Evolutionary conservation across 2,888 invertebrate species (phyloP), one percentile per base, ranked within the genome.

Genomic region (Eupithecia insigniata): DNA sequence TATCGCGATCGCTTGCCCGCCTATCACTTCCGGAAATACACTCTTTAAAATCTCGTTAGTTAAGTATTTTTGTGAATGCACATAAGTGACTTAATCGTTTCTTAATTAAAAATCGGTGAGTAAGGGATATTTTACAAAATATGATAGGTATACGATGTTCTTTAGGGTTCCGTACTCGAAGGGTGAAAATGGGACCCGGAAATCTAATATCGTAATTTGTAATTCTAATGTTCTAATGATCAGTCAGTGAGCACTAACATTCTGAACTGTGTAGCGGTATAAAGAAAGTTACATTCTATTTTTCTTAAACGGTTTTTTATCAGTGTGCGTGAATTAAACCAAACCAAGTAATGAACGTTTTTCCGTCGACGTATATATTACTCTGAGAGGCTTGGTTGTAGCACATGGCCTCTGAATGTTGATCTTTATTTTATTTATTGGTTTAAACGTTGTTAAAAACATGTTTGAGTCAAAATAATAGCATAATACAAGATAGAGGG

Each of bases 401-500:
- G 61, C 61, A 61, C 32, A 61, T 61, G 61, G 61, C 61, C 61
- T 32, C 32, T 61, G 32, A 61, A 32, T 61, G 61, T 61, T 32
- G 61, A 61, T 61, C 32, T 61, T 61, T 7, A 14, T 1, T 32
- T 66, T 51, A 60, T 30, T 61, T 30, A 32, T 61, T 18, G n/a
- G 61, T 61, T 32, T 18, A 61, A 32, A n/a, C 61, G 32, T 8
- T 32, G 61, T 61, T 30, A 30, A 60, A 60, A 60, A 32, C 30
- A n/a, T 60, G 60, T 60, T 60, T 30, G 1, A 0, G 18, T 18
- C 32, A 61, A 61, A 61, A 10, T 30, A 61, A 18, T 30, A 18
- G 60, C 30, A 60, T 18, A 43, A n/a, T n/a, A n/a, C n/a, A n/a
- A n/a, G n/a, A n/a, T n/a, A n/a, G n/a, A n/a, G n/a, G n/a, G n/a